These are phyloP conservation scores for Oncorhynchus tshawytscha DNA, from an alignment of 2,113 vertebrate genomes.

Conservation along the genomic window DNA sequence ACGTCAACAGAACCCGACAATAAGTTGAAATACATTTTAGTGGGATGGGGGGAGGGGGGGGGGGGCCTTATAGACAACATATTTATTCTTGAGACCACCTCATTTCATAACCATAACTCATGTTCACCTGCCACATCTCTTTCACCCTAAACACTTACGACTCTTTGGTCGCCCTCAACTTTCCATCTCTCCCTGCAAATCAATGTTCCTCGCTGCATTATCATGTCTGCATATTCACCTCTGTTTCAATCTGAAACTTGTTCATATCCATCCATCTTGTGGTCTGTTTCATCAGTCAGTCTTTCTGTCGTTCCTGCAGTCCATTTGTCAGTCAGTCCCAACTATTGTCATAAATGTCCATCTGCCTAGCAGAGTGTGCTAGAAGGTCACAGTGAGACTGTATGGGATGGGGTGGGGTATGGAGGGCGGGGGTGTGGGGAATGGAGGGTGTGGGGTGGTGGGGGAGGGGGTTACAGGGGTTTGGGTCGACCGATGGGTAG, in stretches of 20 bases:
- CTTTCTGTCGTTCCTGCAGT: conserved; percentile 39
- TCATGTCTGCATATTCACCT: not conserved
- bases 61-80: conserved; percentile 45
- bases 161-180: conserved; percentile 30
- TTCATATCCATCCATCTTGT: not conserved
- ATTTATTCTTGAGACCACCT: conserved; percentile 48
- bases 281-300: conserved; percentile 23
- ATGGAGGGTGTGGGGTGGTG: not conserved
- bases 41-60: conserved; percentile 17
- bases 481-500: conserved; percentile 15
- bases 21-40: conserved; percentile 54
- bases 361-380: conserved; percentile 28
- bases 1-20: conserved; percentile 53
- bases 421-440: not conserved
- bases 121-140: conserved; percentile 18
- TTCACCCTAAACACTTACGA: conserved; percentile 29
- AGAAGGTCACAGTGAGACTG: conserved; percentile 73
- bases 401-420: conserved; percentile 49
- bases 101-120: conserved; percentile 29
- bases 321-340: not conserved
- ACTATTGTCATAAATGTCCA: conserved; percentile 6
- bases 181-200: conserved; percentile 9
- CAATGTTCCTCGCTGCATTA: conserved; percentile 21
- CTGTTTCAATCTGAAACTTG: conserved; percentile 29
- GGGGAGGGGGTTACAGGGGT: not conserved